These are phyloP conservation scores for Morone chrysops DNA, from an alignment of 2,113 vertebrate genomes.

Conservation along the genomic window DNA sequence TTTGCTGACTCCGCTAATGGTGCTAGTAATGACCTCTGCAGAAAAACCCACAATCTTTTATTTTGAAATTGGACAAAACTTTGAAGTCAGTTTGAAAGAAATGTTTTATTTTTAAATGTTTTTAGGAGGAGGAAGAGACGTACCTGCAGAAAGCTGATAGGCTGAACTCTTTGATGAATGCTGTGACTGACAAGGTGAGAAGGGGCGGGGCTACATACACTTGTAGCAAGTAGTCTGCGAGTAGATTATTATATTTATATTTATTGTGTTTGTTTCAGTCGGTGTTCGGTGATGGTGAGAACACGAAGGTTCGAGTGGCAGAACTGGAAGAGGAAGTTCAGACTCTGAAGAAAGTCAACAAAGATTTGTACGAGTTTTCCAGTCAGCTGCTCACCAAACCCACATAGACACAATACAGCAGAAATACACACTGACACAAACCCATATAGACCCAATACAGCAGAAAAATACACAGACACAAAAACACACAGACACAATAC, in stretches of 20 bases:
- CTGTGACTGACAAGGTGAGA: constrained; percentile 91
- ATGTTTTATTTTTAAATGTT: constrained; percentile 3
- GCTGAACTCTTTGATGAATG: constrained; percentile 86
- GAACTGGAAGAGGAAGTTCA: constrained; percentile 94
- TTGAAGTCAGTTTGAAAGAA: too few relatives aligned
- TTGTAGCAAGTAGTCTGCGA: too few relatives aligned
- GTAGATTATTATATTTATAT: too few relatives aligned
- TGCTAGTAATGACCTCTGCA: not conserved
- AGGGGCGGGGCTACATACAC: constrained; percentile 10
- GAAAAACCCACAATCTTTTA: not conserved
- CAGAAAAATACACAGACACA: not conserved
- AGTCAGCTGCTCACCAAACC: constrained; percentile 92
- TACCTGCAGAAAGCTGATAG: constrained; percentile 89
- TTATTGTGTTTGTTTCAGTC: constrained; percentile 77
- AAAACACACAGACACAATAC: not conserved
- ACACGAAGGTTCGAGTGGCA: constrained; percentile 89
- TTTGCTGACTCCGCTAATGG: too few relatives aligned
- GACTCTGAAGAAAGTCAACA: constrained; percentile 95
- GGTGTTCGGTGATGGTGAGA: constrained; percentile 91
- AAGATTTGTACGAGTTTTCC: constrained; percentile 95
- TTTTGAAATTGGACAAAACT: not conserved
- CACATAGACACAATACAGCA: constrained; percentile 60
- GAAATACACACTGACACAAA: not conserved
- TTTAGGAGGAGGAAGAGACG: constrained; percentile 87
- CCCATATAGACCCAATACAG: not conserved